Conservation (phyloP, 2,797 vertebrate species). For the Notolabrus celidotus region DNA sequence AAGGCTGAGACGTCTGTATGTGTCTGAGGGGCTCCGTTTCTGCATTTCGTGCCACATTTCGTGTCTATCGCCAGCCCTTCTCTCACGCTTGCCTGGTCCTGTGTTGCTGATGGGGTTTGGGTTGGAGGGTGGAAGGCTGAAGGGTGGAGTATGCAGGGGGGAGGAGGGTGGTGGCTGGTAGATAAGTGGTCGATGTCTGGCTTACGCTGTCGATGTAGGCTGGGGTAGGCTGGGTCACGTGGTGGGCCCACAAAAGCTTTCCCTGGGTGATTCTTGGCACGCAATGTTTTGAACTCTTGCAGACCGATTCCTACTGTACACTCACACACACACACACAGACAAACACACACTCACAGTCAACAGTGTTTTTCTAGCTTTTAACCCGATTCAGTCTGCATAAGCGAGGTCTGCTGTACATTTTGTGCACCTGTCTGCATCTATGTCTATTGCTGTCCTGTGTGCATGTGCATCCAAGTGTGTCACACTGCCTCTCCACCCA, state of each 20-base stretch:
- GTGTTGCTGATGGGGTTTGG: conserved; percentile 73
- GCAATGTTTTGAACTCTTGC: conserved; percentile 73
- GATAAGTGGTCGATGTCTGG: conserved; percentile 81
- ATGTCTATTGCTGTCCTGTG: conserved; percentile 2
- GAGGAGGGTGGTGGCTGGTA: conserved; percentile 66
- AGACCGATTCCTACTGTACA: conserved; percentile 20
- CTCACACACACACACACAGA: conserved; percentile 4
- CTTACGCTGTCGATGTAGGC: conserved; percentile 64
- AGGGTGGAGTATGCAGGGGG: conserved; percentile 30
- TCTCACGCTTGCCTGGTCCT: conserved; percentile 87
- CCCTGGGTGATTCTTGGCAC: conserved; percentile 83
- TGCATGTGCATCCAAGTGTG: conserved; percentile 35
- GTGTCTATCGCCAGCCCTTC: conserved; percentile 84
- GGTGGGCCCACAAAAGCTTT: conserved; percentile 68
- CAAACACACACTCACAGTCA: conserved; percentile 27
- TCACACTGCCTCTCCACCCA: conserved; percentile 48
- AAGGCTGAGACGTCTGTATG: conserved; percentile 68
- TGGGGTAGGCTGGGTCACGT: conserved; percentile 76
- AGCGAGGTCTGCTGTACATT: conserved; percentile 10
- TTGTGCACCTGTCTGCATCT: conserved; percentile 31
- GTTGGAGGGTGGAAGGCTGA: conserved; percentile 22
- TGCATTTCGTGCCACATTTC: conserved; percentile 85
- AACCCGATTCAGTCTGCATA: background rate
- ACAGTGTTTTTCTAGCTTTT: conserved; percentile 15
- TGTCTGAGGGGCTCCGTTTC: conserved; percentile 69